phyloP scores from a whole-genome alignment of 1,140 invertebrate genomes.

The Drosophila bipectinata region DNA sequence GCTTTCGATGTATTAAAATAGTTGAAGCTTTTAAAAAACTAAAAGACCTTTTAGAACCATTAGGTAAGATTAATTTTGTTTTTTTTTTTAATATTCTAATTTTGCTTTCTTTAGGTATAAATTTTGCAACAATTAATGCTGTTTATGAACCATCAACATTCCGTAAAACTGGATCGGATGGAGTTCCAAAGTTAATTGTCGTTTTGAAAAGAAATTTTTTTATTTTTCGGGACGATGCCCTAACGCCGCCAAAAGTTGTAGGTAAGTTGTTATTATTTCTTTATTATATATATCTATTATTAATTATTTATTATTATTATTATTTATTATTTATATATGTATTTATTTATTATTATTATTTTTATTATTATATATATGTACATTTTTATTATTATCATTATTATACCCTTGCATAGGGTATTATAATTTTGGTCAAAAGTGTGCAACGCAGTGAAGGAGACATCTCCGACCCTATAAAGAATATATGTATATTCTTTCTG shows the following conservation, averaged over 20 bases:
- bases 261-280: slow-evolving; percentile 67
- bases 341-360: no score
- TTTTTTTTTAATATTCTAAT: background rate
- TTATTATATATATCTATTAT: no score
- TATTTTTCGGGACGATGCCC: slow-evolving; percentile 91
- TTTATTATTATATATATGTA: no score
- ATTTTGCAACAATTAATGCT: slow-evolving; percentile 91
- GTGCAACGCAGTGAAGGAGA: no score
- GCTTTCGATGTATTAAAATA: slow-evolving; percentile 94
- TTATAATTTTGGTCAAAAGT: no score
- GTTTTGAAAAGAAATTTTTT: slow-evolving; percentile 92
- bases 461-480: no score
- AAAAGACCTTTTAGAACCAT: slow-evolving; percentile 92
- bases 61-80: slow-evolving; percentile 84
- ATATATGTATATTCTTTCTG: no score
- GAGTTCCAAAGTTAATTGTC: slow-evolving; percentile 92
- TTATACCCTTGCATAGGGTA: no score
- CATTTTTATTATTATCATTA: no score
- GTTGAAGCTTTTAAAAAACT: slow-evolving; percentile 92
- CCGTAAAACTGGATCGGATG: slow-evolving; percentile 90
- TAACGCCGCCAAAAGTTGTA: slow-evolving; percentile 91
- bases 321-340: no score
- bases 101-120: slow-evolving; percentile 41
- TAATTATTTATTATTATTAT: no score
- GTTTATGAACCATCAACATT: slow-evolving; percentile 91